These are phyloP conservation scores for Microtus californicus DNA, from an alignment of 2,797 vertebrate genomes.

Conservation along the genomic window DNA sequence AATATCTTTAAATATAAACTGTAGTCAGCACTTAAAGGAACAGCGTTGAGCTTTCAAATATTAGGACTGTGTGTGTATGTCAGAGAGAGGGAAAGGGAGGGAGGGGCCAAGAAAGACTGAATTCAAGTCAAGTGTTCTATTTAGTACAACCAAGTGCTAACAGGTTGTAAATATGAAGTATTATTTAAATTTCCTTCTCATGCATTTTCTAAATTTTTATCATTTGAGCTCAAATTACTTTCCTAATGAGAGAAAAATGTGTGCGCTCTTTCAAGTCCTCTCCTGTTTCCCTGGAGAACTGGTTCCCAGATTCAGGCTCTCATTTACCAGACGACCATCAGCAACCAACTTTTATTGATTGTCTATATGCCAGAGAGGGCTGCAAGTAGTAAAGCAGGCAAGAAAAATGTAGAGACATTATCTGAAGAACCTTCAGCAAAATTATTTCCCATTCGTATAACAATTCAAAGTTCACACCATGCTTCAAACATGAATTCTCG, in stretches of 20 bases:
- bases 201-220: conserved; percentile 58
- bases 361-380: conserved; percentile 9
- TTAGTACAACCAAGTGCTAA: conserved; percentile 31
- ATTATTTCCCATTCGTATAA: background rate
- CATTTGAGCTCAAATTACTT: conserved; percentile 55
- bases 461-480: background rate
- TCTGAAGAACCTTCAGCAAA: conserved; percentile 58
- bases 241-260: background rate
- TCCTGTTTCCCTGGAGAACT: conserved; percentile 43
- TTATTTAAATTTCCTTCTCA: conserved; percentile 58
- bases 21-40: conserved; percentile 27
- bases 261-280: background rate
- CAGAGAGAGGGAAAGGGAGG: background rate
- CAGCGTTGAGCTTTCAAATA: background rate
- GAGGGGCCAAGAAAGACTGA: background rate
- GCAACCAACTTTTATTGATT: conserved; percentile 49
- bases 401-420: conserved; percentile 26
- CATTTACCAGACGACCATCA: conserved; percentile 59
- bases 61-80: background rate
- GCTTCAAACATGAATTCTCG: conserved; percentile 37
- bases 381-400: background rate
- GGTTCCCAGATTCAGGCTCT: conserved; percentile 22
- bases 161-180: conserved; percentile 41
- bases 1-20: conserved; percentile 31
- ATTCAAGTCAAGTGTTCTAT: background rate